Conservation (phyloP, 2,113 vertebrate genomes). For the Solea senegalensis region DNA sequence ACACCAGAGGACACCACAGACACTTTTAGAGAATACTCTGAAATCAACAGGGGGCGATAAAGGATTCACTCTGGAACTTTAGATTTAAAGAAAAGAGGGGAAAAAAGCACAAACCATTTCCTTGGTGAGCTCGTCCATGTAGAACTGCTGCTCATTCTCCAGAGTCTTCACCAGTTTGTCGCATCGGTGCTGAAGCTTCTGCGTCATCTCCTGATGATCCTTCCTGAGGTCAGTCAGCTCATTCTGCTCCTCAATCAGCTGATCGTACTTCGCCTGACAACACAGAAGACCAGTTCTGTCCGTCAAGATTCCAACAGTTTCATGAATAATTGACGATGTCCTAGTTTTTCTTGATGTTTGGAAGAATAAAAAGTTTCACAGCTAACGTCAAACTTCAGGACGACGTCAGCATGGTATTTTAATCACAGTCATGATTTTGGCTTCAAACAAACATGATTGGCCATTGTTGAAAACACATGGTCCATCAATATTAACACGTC, state of each 20-base stretch:
- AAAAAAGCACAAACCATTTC: slow-evolving; percentile 46
- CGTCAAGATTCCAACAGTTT: not conserved
- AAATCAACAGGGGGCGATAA: no score
- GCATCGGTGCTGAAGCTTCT: slow-evolving; percentile 46
- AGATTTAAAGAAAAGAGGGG: not conserved
- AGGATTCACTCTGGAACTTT: not conserved
- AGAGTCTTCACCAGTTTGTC: not conserved
- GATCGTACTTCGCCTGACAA: slow-evolving; percentile 44
- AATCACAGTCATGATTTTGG: no score
- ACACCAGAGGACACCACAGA: no score
- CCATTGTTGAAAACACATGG: no score
- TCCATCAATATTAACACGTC: no score
- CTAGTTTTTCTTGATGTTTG: no score
- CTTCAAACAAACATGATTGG: no score
- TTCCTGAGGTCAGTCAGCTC: not conserved
- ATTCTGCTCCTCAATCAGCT: slow-evolving; percentile 52
- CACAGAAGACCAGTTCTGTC: not conserved
- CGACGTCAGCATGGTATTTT: no score
- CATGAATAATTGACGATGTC: not conserved
- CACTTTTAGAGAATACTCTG: not conserved
- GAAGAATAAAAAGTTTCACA: no score
- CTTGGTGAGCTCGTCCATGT: not conserved
- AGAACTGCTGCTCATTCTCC: not conserved
- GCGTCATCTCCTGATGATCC: accelerated
- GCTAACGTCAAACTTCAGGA: no score